phyloP scores from a whole-genome alignment of 2,113 vertebrate species.

The Pituophis catenifer region DNA sequence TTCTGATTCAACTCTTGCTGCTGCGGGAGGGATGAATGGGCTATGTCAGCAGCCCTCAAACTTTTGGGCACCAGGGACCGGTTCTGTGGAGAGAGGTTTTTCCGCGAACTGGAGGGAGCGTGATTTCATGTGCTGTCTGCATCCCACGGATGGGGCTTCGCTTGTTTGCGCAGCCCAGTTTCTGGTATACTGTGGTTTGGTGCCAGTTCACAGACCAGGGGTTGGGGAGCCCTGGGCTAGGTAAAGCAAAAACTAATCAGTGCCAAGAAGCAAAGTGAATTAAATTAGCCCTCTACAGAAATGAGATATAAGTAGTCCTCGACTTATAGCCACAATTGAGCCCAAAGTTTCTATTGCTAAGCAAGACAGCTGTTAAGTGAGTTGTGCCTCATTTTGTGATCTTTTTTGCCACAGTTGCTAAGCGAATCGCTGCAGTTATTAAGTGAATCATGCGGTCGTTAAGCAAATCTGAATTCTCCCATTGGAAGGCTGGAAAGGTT shows the following conservation, averaged over 20 bases:
- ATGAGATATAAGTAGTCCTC: neutral
- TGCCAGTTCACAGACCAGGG: too few species aligned
- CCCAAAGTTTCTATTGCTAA: neutral
- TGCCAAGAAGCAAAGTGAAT: constrained; percentile 30
- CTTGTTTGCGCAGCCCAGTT: too few species aligned
- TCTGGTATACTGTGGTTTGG: too few species aligned
- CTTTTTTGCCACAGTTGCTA: neutral
- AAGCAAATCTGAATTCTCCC: neutral
- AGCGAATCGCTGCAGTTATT: neutral
- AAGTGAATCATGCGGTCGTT: neutral
- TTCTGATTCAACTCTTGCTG: neutral
- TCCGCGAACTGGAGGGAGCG: too few species aligned
- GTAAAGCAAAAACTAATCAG: neutral
- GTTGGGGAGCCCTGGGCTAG: too few species aligned
- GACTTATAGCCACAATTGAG: neutral
- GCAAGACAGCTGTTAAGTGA: neutral
- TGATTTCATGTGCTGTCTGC: too few species aligned
- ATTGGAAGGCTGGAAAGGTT: neutral
- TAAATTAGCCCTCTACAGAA: constrained; percentile 26
- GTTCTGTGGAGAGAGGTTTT: too few species aligned
- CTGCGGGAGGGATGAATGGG: neutral
- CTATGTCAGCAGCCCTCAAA: neutral
- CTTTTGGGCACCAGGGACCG: too few species aligned
- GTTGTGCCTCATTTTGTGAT: neutral
- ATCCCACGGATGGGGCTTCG: too few species aligned